Conservation (phyloP, 2,113 vertebrate genomes). For the Grantiella picta region DNA sequence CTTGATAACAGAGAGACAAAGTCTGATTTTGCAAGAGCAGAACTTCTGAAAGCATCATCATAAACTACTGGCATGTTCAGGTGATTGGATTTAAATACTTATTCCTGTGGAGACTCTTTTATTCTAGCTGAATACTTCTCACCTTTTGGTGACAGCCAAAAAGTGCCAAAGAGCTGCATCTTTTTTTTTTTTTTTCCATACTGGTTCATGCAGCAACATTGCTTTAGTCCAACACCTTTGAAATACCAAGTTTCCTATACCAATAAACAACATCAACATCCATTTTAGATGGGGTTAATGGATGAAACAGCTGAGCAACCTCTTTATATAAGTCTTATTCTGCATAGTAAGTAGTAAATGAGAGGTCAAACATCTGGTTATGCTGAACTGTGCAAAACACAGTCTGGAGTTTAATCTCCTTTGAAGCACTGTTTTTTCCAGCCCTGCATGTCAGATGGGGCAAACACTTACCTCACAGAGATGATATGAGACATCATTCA, state of each 20-base stretch:
- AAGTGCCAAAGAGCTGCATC: neutral
- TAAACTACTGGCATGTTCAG: neutral
- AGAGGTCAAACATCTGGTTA: neutral
- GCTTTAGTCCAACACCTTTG: neutral
- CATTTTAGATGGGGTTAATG: neutral
- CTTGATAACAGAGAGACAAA: neutral
- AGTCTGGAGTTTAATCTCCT: neutral
- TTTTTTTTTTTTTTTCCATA: neutral
- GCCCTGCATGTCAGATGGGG: neutral
- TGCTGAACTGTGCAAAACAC: neutral
- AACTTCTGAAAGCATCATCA: neutral
- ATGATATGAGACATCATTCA: neutral
- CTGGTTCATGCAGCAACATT: neutral
- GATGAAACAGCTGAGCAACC: neutral
- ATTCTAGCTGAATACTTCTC: neutral
- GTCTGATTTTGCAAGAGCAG: neutral
- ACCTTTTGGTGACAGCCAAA: neutral
- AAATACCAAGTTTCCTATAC: neutral
- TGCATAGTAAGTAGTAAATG: neutral
- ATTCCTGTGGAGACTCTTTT: neutral
- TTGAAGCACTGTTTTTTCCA: neutral
- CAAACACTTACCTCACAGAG: constrained; percentile 1
- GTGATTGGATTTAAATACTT: neutral
- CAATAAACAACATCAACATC: neutral
- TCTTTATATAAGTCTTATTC: neutral